Base-by-base conservation (phyloP, 2,888 invertebrate species). In the Caenorhabditis zanzibari region DNA sequence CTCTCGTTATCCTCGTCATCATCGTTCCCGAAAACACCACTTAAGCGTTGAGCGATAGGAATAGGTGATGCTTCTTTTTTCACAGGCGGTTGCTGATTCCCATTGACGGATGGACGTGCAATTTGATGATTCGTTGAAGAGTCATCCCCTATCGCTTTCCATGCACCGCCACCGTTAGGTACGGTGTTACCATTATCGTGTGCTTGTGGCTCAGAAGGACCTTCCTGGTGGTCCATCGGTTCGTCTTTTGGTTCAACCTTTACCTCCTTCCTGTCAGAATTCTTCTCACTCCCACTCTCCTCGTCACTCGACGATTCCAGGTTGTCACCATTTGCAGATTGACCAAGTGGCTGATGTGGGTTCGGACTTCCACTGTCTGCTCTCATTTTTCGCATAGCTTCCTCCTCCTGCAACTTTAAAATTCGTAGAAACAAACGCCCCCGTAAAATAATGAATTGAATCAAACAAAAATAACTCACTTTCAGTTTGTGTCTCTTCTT, bases 301-400 rank as follows among this genome's bases (percentile, higher is more conserved):
- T 80, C 84, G 35, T 69, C 63, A 61, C 77, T 82, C 16, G 79
- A 74, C 22, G 79, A 68, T 56, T 81, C 81, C 4, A 61, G 75
- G 19, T 54, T 63, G 0, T 28, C 61, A n/a, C 68, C 72, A 22
- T 68, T 84, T 6, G 73, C 58, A 7, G 75, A 64, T 56, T 87
- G 87, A 24, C 90, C 90, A n/a, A 89, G 86, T 47, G 86, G 85
- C 28, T 89, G 85, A 81, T 89, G 90, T 3, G 90, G 90, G 54
- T 89, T 88, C 24, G 90, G 90, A 61, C 87, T 87, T 28, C 89
- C 89, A 58, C 86, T 86, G 52, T 89, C 89, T 1, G 84, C 89
- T 7, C 90, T 80, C 41, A 87, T 68, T 14, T 84, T 85, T 3
- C 87, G 84, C 52, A 86, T 58, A n/a, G 86, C 88, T 56, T 86